Conservation (phyloP, 2,888 invertebrate species). For the Campoplex nolae region DNA sequence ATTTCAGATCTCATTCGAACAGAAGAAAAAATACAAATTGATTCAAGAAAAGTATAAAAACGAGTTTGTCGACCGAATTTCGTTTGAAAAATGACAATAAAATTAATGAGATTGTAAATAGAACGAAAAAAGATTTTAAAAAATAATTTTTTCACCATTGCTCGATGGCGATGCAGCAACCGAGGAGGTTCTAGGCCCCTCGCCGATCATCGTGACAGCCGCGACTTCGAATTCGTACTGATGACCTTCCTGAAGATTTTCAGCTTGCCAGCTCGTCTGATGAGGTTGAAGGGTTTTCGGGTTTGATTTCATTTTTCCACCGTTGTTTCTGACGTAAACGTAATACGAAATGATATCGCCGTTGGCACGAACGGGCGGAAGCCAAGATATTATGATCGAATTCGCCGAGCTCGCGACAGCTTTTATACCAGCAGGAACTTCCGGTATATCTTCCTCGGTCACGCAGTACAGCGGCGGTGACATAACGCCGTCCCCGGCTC, state of each 20-base stretch:
- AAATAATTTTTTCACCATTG: conserved; percentile 79
- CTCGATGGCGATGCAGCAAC: conserved; percentile 84
- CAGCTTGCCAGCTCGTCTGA: conserved; percentile 82
- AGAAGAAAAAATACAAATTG: background rate
- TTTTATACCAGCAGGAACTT: conserved; percentile 95
- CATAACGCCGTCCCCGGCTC: conserved; percentile 94
- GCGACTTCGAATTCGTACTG: conserved; percentile 84
- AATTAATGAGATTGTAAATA: background rate
- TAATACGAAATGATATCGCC: conserved; percentile 86
- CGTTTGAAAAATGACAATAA: background rate
- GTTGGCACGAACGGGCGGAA: conserved; percentile 93
- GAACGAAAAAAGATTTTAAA: background rate
- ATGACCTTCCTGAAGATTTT: conserved; percentile 83
- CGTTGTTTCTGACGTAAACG: conserved; percentile 80
- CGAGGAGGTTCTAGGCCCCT: conserved; percentile 83
- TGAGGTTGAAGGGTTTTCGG: conserved; percentile 78
- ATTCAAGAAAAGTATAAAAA: background rate
- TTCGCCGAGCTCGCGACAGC: conserved; percentile 94
- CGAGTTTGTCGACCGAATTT: background rate
- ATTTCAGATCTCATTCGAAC: too few species aligned
- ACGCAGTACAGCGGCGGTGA: conserved; percentile 94
- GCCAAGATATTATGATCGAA: conserved; percentile 95
- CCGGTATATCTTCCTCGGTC: conserved; percentile 96
- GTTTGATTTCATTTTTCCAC: conserved; percentile 82
- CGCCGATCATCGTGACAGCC: conserved; percentile 83